These are phyloP conservation scores for Scaeva pyrastri DNA, from an alignment of 2,888 invertebrate species.

Conservation along the genomic window DNA sequence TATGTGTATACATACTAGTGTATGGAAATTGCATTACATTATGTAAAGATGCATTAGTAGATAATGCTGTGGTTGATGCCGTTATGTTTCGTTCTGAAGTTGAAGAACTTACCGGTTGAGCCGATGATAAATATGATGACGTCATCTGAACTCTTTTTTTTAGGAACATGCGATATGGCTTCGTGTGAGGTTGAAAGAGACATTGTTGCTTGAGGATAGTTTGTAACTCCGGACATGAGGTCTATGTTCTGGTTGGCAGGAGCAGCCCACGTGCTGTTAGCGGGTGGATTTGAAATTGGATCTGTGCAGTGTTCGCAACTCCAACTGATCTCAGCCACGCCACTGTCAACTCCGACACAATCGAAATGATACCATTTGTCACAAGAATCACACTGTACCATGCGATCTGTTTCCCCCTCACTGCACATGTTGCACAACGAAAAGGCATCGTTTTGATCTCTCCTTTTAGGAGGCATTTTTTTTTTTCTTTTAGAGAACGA, in stretches of 20 bases:
- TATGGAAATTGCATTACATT: neutral
- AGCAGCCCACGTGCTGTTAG: neutral
- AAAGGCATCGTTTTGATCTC: neutral
- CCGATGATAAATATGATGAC: neutral
- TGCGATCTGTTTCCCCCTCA: slow-evolving; percentile 20
- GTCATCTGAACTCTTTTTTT: neutral
- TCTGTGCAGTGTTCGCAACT: neutral
- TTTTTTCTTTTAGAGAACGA: neutral
- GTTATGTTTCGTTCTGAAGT: neutral
- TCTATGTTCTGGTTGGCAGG: neutral
- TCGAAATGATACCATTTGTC: slow-evolving; percentile 25
- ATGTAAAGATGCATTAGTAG: neutral
- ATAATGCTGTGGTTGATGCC: slow-evolving; percentile 10
- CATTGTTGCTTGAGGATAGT: slow-evolving; percentile 8
- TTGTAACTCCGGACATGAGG: slow-evolving; percentile 9
- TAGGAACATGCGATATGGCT: neutral
- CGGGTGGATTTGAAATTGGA: too few relatives aligned
- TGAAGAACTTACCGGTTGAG: neutral
- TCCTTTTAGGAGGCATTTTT: neutral
- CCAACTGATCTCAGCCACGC: neutral
- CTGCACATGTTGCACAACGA: slow-evolving; percentile 10
- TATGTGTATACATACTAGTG: slow-evolving; percentile 1
- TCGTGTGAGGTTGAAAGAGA: slow-evolving; percentile 11
- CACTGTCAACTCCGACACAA: neutral
- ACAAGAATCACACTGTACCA: slow-evolving; percentile 4